phyloP scores from a whole-genome alignment of 2,113 vertebrate species.

The Centropristis striata region DNA sequence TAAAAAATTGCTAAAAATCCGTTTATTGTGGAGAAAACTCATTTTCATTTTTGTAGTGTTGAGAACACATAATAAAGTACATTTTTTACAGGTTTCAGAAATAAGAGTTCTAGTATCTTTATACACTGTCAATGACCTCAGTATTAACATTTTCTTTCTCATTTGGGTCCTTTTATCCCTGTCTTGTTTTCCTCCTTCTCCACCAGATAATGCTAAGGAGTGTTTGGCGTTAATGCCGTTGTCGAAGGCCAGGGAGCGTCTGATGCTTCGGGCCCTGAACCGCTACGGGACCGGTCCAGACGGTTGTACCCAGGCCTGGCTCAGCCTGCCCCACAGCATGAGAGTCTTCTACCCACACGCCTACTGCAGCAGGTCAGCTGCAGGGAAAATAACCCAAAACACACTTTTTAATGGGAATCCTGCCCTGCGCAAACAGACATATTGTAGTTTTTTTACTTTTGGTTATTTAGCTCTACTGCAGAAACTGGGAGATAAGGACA shows the following conservation, averaged over 20 bases:
- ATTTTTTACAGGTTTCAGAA: no score
- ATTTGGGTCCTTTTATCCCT: background rate
- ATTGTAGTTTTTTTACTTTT: background rate
- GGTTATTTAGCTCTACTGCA: background rate
- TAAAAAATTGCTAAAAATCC: background rate
- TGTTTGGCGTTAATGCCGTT: constrained; percentile 90
- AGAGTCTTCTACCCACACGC: constrained; percentile 95
- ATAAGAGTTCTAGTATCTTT: no score
- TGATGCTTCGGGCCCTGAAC: constrained; percentile 92
- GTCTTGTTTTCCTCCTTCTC: background rate
- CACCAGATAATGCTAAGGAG: constrained; percentile 92
- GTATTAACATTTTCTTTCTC: no score
- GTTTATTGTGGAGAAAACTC: background rate
- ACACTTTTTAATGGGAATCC: background rate
- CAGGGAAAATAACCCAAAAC: background rate
- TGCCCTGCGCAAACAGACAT: background rate
- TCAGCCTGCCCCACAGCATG: constrained; percentile 92
- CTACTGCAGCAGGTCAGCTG: constrained; percentile 89
- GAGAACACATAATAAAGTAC: background rate
- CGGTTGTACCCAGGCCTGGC: constrained; percentile 91
- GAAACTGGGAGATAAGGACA: background rate
- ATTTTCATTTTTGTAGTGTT: background rate
- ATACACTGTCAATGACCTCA: no score
- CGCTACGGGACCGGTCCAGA: constrained; percentile 90
- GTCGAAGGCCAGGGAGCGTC: constrained; percentile 91